Base-by-base conservation (phyloP, 2,113 vertebrate genomes). In the Lanius ludovicianus region DNA sequence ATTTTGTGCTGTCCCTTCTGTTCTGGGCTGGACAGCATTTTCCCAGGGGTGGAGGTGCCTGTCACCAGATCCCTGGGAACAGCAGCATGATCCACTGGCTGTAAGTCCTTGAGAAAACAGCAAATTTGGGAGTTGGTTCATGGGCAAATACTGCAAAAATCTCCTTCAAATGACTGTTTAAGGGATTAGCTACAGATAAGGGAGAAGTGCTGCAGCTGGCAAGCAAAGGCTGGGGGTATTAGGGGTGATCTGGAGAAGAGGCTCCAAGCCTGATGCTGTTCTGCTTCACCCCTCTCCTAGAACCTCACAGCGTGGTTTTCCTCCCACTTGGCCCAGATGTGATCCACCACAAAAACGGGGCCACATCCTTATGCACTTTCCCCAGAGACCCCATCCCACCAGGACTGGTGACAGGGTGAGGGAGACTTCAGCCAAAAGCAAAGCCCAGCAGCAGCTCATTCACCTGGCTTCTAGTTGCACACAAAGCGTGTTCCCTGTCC, bases 21-120 rank as follows among this genome's bases (percentile, higher is more conserved):
- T 70, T 84, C 37, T 88, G 88, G 68, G 88, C 73, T 87, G 78
- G 60, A 84, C 41, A 55, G 62, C 46, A 85, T 86, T 92, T 96
- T 95, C 88, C 77, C 94, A 59, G 81, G 78, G 89, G 27, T 37
- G 93, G 90, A 92, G 92, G 65, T 69, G 73, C 22, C 64, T 39
- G 16, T 96, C 95, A 96, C 77, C 9, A 0, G 84, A 95, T 56
- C 50, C 59, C 81, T 89, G 73, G 47, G 64, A 96, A 47, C 50
- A 82, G 70, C 7, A 7, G 44, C 22, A 10, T 56, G 81, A 86
- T 46, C 63, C 25, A 9, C 44, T 7, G 23, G 55, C 73, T 87
- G 17, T 89, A 85, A 95, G 50, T 46, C 73, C 68, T 37, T 67
- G 68, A 92, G 86, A 92, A 93, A 93, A 88, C 64, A 96, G 33